Conservation (phyloP, 2,113 vertebrate genomes). For the Promerops cafer region DNA sequence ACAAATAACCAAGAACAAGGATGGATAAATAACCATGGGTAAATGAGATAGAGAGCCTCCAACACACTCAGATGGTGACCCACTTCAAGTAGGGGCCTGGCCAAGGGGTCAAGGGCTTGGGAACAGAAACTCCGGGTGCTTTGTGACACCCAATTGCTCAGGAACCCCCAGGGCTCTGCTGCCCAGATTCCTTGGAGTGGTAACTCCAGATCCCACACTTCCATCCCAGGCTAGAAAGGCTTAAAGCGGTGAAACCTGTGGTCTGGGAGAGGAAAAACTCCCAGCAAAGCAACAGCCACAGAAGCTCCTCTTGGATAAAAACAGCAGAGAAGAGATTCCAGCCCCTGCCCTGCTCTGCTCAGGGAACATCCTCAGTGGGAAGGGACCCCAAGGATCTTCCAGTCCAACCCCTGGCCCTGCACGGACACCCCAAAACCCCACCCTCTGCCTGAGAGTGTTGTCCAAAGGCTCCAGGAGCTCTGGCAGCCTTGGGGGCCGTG, state of each 20-base stretch:
- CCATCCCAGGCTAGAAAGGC: neutral
- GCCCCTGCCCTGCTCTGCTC: neutral
- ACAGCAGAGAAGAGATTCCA: neutral
- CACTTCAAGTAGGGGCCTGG: neutral
- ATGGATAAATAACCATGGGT: neutral
- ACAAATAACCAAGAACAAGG: neutral
- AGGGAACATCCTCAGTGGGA: neutral
- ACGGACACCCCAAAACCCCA: neutral
- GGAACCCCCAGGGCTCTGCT: neutral
- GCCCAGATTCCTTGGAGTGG: neutral
- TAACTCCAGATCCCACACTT: neutral
- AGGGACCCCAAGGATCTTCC: neutral
- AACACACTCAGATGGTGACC: neutral
- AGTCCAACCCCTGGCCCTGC: neutral
- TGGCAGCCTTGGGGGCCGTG: neutral
- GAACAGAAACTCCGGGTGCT: neutral
- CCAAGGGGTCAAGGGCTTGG: neutral
- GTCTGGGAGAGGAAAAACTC: neutral
- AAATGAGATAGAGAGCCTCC: neutral
- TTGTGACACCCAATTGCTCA: neutral
- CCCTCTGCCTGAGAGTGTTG: accelerated
- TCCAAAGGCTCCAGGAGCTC: neutral
- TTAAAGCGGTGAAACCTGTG: neutral
- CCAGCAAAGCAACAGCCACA: neutral
- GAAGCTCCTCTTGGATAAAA: neutral